phyloP scores from a whole-genome alignment of 2,113 vertebrate genomes.

The Podarcis raffonei region DNA sequence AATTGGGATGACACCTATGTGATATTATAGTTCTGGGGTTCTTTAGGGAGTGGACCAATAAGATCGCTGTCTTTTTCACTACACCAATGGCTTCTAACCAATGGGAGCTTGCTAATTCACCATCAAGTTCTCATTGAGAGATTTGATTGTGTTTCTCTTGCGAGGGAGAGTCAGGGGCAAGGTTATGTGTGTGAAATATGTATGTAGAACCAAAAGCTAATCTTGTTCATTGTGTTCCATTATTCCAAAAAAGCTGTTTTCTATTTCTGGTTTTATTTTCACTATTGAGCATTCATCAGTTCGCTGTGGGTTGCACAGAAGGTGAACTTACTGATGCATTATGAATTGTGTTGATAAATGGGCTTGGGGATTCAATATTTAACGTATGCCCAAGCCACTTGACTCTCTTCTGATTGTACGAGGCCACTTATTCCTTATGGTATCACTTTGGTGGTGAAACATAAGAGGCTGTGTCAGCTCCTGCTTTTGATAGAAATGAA shows the following conservation, averaged over 20 bases:
- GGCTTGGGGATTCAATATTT: constrained; percentile 60
- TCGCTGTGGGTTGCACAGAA: constrained; percentile 43
- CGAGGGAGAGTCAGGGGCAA: constrained; percentile 32
- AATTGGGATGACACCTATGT: constrained; percentile 30
- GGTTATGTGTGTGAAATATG: constrained; percentile 23
- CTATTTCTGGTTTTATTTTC: constrained; percentile 60
- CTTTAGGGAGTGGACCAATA: constrained; percentile 54
- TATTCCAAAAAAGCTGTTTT: constrained; percentile 30
- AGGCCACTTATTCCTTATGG: constrained; percentile 56
- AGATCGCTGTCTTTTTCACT: constrained; percentile 49
- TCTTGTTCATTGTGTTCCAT: constrained; percentile 28
- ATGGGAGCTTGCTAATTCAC: constrained; percentile 44
- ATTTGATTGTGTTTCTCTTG: constrained; percentile 51
- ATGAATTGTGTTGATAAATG: neutral
- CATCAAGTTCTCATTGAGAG: constrained; percentile 52
- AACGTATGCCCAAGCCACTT: constrained; percentile 43
- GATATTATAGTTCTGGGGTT: constrained; percentile 42
- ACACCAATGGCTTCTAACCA: constrained; percentile 48
- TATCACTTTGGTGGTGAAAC: constrained; percentile 62
- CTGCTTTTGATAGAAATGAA: constrained; percentile 43
- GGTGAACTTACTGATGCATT: neutral
- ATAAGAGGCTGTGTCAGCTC: constrained; percentile 41
- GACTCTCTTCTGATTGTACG: constrained; percentile 38
- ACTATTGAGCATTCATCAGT: constrained; percentile 45
- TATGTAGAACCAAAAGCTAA: constrained; percentile 24